Evolutionary conservation across 2,113 vertebrate species (phyloP), one percentile per base, ranked within the genome.

Genomic region (Phyllopteryx taeniolatus): DNA sequence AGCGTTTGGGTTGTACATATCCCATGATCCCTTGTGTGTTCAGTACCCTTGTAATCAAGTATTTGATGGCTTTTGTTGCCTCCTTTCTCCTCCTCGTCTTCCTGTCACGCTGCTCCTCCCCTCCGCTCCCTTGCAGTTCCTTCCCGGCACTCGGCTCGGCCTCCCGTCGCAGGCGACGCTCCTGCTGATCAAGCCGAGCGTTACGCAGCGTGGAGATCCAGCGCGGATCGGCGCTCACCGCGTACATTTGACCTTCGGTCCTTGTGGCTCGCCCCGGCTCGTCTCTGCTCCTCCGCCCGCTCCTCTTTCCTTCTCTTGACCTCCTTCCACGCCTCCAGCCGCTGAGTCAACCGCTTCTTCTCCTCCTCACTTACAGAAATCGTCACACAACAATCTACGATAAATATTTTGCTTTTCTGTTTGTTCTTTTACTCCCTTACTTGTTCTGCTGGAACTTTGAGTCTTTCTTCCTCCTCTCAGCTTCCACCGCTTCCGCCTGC

Each of bases 41-140:
- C 5, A 0, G 7, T 72, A 98, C 96, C 88, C 85, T 90, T 69
- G 95, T 86, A 82, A 92, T 94, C 84, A 95, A 96, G 67, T 76
- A 92, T 44, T 83, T 90, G 61, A 95, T 95, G 85, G 86, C 87
- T 73, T 89, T 88, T 60, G 86, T 72, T 47, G 91, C 88, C 44
- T 56, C 86, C 83, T 79, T 94, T 79, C 86, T 94, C 71, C 75
- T 94, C 84, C 83, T 95, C 75, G 85, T 92, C 47, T 84, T 91
- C n/a, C 61, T 80, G 9, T 91, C 89, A 10, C 75, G 85, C 56
- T 93, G 87, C 73, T 95, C 92, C 62, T 94, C 90, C 68, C 94
- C 89, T 76, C 87, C 94, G 86, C 81, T 96, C 71, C 89, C 90
- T 35, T 86, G 90, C 3, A 84, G 82, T 3, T 93, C 92, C 31